Base-by-base conservation (phyloP, 92 coral and sea anemone species). In the Zoanthus gigantus region DNA sequence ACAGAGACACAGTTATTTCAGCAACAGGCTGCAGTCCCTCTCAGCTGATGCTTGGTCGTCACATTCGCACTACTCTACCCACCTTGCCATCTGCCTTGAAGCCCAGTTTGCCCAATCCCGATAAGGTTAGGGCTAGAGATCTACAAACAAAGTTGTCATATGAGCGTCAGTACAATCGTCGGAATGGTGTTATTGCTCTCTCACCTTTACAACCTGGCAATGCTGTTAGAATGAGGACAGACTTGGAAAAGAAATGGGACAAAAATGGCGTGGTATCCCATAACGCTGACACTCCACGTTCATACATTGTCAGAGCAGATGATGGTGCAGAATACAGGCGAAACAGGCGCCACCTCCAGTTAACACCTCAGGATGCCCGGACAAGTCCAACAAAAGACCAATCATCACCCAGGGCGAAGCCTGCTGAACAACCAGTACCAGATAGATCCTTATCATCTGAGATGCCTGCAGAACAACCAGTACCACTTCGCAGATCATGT, bases 11-110 rank as follows among this genome's bases (percentile, higher is more conserved):
- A 13, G 68, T n/a, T 60, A 60, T 60, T 13, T 60, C 17, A n/a
- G 52, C 52, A 47, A 13, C 52, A 47, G 52, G 52, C 52, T 47
- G 52, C 52, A 47, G 52, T 47, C 68, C 68, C 68, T 60, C 68
- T 68, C 73, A 68, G 34, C 73, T 68, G 37, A 68, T 68, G 73
- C 73, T 28, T 23, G 73, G 73, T 68, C 73, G 73, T 68, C 73
- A 68, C 37, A 68, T 68, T 68, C 73, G 73, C 37, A 68, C 73
- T 37, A 68, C 73, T 68, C 42, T 68, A n/a, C 73, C 73, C 44
- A 68, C 44, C 73, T 17, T 68, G 23, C 73, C 73, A 68, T 68
- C 73, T 68, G 73, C 73, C 73, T 68, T 68, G 73, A n/a, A 69
- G 46, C 74, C 74, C 14, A 69, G 74, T 4, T 69, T 37, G 74